Conservation (phyloP, 2,888 invertebrate genomes). For the Volucella inflata region DNA sequence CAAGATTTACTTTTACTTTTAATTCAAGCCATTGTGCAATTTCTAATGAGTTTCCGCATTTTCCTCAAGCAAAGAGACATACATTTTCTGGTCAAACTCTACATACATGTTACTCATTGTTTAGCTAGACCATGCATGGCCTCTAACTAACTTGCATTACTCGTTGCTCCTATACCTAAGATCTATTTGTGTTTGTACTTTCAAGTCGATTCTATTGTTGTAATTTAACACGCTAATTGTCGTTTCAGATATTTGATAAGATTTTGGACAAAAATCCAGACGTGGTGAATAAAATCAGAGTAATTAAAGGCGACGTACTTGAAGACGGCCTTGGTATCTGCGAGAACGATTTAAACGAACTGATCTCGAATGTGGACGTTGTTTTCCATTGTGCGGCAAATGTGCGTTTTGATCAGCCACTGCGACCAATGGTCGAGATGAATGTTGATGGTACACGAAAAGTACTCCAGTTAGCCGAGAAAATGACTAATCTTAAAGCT, state of each 20-base stretch:
- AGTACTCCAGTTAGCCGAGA: constrained; percentile 90
- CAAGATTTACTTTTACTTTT: constrained; percentile 49
- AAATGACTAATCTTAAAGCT: constrained; percentile 88
- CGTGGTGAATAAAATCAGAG: constrained; percentile 86
- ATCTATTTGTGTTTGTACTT: constrained; percentile 3
- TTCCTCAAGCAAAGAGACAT: background rate
- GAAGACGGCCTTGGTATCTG: constrained; percentile 86
- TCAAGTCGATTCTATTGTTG: constrained; percentile 15
- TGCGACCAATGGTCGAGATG: constrained; percentile 92
- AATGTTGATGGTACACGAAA: constrained; percentile 93
- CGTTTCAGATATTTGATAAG: constrained; percentile 85
- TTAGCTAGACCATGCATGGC: no score
- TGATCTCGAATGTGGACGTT: constrained; percentile 87
- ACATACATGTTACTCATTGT: background rate
- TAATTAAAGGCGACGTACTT: constrained; percentile 88
- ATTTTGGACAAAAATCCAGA: constrained; percentile 85
- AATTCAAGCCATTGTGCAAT: constrained; percentile 21
- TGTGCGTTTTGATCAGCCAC: constrained; percentile 93
- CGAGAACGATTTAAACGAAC: constrained; percentile 85
- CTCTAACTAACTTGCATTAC: no score
- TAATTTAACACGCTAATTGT: constrained; percentile 33
- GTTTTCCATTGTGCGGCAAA: constrained; percentile 95
- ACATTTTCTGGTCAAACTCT: background rate
- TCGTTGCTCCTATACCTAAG: no score
- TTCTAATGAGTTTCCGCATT: constrained; percentile 31